Conservation (phyloP, 2,797 vertebrate species). For the Tadarida brasiliensis region DNA sequence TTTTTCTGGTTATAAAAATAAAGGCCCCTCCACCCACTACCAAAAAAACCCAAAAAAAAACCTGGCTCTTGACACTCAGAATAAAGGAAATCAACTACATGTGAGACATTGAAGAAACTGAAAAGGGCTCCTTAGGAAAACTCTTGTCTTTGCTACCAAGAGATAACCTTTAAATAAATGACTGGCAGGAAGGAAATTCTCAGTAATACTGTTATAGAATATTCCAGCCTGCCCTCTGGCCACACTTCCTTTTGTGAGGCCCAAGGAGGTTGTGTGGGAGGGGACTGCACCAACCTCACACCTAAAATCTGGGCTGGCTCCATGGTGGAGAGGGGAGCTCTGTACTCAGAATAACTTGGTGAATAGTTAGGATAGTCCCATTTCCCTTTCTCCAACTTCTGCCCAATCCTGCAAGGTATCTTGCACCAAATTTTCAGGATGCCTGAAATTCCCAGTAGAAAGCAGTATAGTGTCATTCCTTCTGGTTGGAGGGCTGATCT, state of each 20-base stretch:
- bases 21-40: too few relatives aligned
- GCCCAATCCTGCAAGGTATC: background rate
- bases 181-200: background rate
- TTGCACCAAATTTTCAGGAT: background rate
- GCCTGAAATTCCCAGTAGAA: background rate
- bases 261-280: fast-evolving
- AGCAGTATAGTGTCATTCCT: background rate
- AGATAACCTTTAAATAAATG: background rate
- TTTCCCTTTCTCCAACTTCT: background rate
- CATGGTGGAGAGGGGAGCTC: background rate
- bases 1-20: too few relatives aligned
- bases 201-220: background rate
- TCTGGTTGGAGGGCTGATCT: background rate
- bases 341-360: background rate
- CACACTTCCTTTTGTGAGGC: background rate
- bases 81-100: too few relatives aligned
- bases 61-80: too few relatives aligned
- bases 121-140: background rate
- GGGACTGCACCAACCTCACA: background rate
- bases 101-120: background rate
- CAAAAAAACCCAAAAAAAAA: too few relatives aligned
- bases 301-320: background rate
- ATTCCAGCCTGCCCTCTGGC: background rate
- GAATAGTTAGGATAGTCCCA: background rate
- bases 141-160: background rate